These are phyloP conservation scores for Trinectes maculatus DNA, from an alignment of 2,113 vertebrate genomes.

Conservation along the genomic window DNA sequence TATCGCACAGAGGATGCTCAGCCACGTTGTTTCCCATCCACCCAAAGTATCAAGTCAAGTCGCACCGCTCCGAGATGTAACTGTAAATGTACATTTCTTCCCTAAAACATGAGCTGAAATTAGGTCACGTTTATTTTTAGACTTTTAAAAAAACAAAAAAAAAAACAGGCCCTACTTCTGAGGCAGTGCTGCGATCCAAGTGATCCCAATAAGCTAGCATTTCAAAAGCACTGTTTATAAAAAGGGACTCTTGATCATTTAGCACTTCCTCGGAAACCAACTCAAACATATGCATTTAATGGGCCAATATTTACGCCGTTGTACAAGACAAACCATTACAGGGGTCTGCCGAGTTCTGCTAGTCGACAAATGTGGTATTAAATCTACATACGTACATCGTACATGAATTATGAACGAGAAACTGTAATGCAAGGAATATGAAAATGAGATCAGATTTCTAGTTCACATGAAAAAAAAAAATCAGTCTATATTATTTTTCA, in stretches of 20 bases:
- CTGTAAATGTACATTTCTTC: conserved; percentile 43
- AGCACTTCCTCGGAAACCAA: conserved; percentile 3
- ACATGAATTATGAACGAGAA: not conserved
- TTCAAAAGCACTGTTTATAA: not conserved
- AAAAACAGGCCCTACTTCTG: conserved; percentile 37
- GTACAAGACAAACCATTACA: not conserved
- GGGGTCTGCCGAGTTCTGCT: not conserved
- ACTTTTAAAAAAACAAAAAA: not conserved
- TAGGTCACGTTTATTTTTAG: conserved; percentile 54
- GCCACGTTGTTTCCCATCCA: too few relatives aligned
- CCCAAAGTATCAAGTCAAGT: too few relatives aligned
- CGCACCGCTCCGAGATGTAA: not conserved
- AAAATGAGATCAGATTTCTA: not conserved
- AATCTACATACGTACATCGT: too few relatives aligned
- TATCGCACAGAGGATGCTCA: too few relatives aligned
- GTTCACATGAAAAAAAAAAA: conserved; percentile 32
- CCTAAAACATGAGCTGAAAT: conserved; percentile 20
- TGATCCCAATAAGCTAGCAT: conserved; percentile 1
- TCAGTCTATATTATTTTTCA: conserved; percentile 18
- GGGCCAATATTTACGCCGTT: not conserved
- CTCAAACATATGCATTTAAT: conserved; percentile 22
- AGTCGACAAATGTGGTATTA: not conserved
- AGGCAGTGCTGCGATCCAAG: conserved; percentile 9
- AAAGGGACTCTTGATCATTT: conserved; percentile 15
- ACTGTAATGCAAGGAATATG: not conserved